Evolutionary conservation across 2,888 invertebrate species (phyloP).

Genomic region (Polia nebulosa): DNA sequence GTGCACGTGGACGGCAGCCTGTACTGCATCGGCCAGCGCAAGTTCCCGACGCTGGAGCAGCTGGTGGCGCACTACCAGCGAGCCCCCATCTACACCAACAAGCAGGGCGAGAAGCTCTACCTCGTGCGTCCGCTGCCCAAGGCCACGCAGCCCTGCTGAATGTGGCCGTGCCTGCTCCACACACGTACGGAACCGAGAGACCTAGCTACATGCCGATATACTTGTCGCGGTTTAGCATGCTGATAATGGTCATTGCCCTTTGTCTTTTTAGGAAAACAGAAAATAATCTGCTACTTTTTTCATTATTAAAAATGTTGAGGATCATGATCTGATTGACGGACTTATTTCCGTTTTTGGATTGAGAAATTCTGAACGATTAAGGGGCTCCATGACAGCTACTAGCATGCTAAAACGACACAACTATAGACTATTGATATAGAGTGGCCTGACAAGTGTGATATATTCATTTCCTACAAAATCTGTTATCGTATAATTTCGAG

Average conservation of each 20-base stretch:
- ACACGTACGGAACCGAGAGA: conserved; percentile 6
- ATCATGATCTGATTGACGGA: neutral
- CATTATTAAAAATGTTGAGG: neutral
- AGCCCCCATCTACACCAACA: conserved; percentile 99
- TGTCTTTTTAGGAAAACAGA: neutral
- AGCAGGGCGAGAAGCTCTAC: conserved; percentile 99
- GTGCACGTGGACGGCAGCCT: conserved; percentile 98
- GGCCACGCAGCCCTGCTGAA: conserved; percentile 80
- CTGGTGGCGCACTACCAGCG: conserved; percentile 99
- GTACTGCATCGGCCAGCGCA: conserved; percentile 99
- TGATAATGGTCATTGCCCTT: neutral
- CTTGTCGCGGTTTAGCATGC: neutral
- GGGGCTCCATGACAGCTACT: neutral
- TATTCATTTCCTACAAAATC: conserved; percentile 30
- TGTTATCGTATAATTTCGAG: conserved; percentile 18
- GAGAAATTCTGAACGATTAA: neutral
- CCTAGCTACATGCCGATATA: neutral
- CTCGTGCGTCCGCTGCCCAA: conserved; percentile 97
- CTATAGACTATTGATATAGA: conserved; percentile 13
- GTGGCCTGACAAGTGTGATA: conserved; percentile 36
- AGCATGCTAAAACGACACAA: neutral
- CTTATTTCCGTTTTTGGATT: neutral
- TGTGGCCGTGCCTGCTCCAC: conserved; percentile 16
- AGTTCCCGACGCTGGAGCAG: conserved; percentile 98
- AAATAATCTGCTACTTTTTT: neutral